Evolutionary conservation across 92 coral and sea anemone genomes (phyloP).

Genomic region (Blastomussa wellsi): DNA sequence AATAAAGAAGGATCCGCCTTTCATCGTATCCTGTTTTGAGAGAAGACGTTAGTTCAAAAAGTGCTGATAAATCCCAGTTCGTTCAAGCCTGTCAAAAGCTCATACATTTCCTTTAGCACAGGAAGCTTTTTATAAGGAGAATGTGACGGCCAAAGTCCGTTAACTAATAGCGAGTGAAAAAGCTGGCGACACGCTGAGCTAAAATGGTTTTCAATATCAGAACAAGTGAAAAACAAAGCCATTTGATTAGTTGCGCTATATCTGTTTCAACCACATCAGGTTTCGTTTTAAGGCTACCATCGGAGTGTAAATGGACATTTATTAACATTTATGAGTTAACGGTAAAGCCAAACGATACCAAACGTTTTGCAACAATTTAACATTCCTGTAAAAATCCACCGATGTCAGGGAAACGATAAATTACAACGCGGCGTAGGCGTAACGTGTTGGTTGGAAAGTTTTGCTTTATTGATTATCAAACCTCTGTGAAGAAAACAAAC

Average conservation of each 20-base stretch:
- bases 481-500: background rate
- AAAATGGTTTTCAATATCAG: constrained; percentile 16
- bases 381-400: background rate
- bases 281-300: background rate
- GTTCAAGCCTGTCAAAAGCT: constrained; percentile 5
- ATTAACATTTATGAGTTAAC: background rate
- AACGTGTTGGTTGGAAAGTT: background rate
- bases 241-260: constrained; percentile 24
- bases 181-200: constrained; percentile 16
- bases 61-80: constrained; percentile 10
- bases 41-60: background rate
- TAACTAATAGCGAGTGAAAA: constrained; percentile 22
- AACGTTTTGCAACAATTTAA: background rate
- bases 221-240: constrained; percentile 40
- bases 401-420: background rate
- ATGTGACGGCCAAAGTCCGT: constrained; percentile 28
- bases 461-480: background rate
- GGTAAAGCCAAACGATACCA: background rate
- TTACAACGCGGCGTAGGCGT: background rate
- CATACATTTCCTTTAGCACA: constrained; percentile 6
- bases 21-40: constrained; percentile 1
- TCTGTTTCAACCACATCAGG: background rate
- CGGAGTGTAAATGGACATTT: background rate
- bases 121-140: constrained; percentile 24
- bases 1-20: background rate